Conservation (phyloP, 1,140 invertebrate genomes). For the Eriocheir sinensis region DNA sequence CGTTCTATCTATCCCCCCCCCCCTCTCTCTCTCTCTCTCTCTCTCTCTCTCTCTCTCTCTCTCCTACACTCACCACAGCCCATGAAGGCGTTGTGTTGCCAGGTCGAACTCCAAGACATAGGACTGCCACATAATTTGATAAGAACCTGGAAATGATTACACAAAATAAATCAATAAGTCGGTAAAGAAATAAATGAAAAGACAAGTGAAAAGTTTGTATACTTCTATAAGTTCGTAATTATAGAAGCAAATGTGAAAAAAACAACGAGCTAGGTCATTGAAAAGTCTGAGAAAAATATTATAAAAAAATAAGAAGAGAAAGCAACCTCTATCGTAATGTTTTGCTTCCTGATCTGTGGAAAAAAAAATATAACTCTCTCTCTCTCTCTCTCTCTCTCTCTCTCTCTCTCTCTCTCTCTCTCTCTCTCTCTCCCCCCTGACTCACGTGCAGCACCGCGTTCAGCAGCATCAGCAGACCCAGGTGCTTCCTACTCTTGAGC, state of each 20-base stretch:
- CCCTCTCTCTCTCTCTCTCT: background rate
- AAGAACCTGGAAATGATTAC: background rate
- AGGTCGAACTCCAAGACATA: background rate
- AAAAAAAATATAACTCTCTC: too few species aligned
- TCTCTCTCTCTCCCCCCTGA: background rate
- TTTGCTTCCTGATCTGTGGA: too few species aligned
- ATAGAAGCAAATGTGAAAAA: background rate
- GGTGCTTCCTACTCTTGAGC: slow-evolving; percentile 75
- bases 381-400: background rate
- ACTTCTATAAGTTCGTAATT: background rate
- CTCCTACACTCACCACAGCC: background rate
- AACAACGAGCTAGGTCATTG: too few species aligned
- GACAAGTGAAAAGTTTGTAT: background rate
- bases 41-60: background rate
- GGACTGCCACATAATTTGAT: background rate
- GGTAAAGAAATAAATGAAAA: background rate
- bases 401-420: background rate
- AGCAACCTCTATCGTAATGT: too few species aligned
- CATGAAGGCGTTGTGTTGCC: background rate
- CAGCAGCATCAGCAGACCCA: slow-evolving; percentile 76
- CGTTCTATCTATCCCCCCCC: background rate
- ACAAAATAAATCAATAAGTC: background rate
- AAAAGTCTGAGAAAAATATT: too few species aligned
- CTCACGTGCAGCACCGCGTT: slow-evolving; percentile 72
- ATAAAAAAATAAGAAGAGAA: too few species aligned